Conservation (phyloP, 92 coral and sea anemone genomes). For the Actinostola sp. region DNA sequence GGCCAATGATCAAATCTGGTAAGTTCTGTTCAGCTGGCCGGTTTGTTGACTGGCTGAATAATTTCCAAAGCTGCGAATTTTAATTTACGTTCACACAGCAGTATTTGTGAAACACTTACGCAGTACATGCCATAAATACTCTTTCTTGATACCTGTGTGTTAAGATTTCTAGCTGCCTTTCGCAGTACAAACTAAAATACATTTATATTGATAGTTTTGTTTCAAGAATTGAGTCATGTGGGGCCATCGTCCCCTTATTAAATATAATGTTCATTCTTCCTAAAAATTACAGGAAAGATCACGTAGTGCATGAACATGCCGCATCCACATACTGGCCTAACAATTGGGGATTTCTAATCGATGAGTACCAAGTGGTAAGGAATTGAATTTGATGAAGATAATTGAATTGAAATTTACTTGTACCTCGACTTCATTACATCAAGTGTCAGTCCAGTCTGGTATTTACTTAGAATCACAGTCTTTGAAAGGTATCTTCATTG, state of each 20-base stretch:
- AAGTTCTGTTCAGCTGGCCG: slow-evolving; percentile 43
- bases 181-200: too few relatives aligned
- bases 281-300: slow-evolving; percentile 81
- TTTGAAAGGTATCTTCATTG: too few relatives aligned
- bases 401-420: not conserved
- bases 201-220: too few relatives aligned
- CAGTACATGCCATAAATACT: not conserved
- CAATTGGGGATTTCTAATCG: slow-evolving; percentile 96
- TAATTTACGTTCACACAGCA: slow-evolving; percentile 9
- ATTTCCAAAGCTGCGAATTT: slow-evolving; percentile 1
- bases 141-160: not conserved
- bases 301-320: slow-evolving; percentile 87
- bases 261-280: not conserved
- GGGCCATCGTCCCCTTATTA: not conserved
- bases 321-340: slow-evolving; percentile 92
- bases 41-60: slow-evolving; percentile 15
- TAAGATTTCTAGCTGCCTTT: not conserved
- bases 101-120: slow-evolving; percentile 20
- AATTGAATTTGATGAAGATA: not conserved
- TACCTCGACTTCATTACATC: not conserved
- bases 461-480: not conserved
- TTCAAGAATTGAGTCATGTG: not conserved
- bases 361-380: slow-evolving; percentile 82
- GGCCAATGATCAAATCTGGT: slow-evolving; percentile 98
- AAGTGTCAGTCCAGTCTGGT: not conserved